phyloP scores from a whole-genome alignment of 1,140 invertebrate genomes.

The Drosophila pruinosa region DNA sequence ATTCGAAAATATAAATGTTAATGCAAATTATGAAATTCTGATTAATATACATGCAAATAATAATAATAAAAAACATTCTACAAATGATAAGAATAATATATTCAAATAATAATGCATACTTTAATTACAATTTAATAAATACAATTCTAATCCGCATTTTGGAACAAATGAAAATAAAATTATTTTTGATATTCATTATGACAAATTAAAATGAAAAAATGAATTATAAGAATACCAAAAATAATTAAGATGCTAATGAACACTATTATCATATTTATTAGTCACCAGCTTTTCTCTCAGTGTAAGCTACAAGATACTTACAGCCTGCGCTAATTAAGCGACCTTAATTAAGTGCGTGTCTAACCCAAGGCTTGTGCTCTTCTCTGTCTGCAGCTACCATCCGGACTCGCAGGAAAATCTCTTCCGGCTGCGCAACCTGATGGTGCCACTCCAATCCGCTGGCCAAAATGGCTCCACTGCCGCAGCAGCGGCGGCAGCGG shows the following conservation, averaged over 20 bases:
- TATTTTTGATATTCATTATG: too few relatives aligned
- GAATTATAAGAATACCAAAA: not conserved
- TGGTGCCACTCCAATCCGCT: slow-evolving; percentile 73
- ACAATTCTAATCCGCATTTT: too few relatives aligned
- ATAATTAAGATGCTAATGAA: not conserved
- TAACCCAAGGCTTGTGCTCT: not conserved
- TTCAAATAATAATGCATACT: too few relatives aligned
- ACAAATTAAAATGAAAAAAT: not conserved
- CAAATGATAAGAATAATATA: too few relatives aligned
- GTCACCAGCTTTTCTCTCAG: slow-evolving; percentile 8
- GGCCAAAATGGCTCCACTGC: slow-evolving; percentile 62
- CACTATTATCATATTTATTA: not conserved
- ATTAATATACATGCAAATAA: too few relatives aligned
- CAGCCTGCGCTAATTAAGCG: slow-evolving; percentile 51
- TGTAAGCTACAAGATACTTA: not conserved
- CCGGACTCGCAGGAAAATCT: slow-evolving; percentile 82
- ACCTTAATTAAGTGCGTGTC: slow-evolving; percentile 65
- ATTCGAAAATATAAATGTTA: too few relatives aligned
- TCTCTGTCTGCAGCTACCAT: slow-evolving; percentile 62
- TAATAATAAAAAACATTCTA: too few relatives aligned
- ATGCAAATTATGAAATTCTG: too few relatives aligned
- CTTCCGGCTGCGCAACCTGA: slow-evolving; percentile 79
- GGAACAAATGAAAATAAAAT: too few relatives aligned
- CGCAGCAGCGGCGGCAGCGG: slow-evolving; percentile 58
- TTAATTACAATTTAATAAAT: too few relatives aligned